Base-by-base conservation (phyloP, 2,113 vertebrate genomes). In the Vulpes vulpes region DNA sequence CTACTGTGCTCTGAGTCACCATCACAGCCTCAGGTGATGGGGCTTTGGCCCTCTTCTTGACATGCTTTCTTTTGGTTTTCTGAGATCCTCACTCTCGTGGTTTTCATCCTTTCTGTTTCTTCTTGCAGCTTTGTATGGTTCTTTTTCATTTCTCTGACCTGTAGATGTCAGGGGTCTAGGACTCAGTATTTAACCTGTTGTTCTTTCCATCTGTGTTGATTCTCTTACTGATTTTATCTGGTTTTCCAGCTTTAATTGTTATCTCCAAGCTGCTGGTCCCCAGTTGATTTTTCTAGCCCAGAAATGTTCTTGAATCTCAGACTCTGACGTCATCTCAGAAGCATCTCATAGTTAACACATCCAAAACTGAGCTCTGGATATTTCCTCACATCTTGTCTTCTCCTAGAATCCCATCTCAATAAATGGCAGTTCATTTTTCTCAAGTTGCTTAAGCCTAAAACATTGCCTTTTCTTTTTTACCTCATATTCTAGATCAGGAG, bases 191-290 rank as follows among this genome's bases (percentile, higher is more conserved):
- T 23, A 82, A 82, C 22, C 64, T 78, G 49, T 35, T 67, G 32
- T 60, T 55, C 38, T 87, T 23, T 84, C n/a, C 8, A 0, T 64
- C 57, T 69, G 7, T n/a, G 25, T 53, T 69, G 53, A 25, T 93
- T 85, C 53, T 79, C 65, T 89, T 67, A 49, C 0, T 73, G 93
- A 57, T 83, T 71, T 86, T 25, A 55, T 73, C 65, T 49, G 10
- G 16, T 30, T 94, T 96, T 38, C n/a, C 49, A 32, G 67, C 62
- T 92, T 92, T 86, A 69, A 81, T 64, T 95, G 30, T 38, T 74
- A 0, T 57, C 59, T 62, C 83, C 79, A 22, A 49, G 73, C 60
- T 60, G 71, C 38, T 57, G 12, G 74, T 57, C 79, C 43, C 43
- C 82, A 27, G 64, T 89, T 89, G 55, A 10, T 78, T 30, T 81